Evolutionary conservation across 2,797 vertebrate genomes (phyloP).

Genomic region (Sciurus vulgaris): DNA sequence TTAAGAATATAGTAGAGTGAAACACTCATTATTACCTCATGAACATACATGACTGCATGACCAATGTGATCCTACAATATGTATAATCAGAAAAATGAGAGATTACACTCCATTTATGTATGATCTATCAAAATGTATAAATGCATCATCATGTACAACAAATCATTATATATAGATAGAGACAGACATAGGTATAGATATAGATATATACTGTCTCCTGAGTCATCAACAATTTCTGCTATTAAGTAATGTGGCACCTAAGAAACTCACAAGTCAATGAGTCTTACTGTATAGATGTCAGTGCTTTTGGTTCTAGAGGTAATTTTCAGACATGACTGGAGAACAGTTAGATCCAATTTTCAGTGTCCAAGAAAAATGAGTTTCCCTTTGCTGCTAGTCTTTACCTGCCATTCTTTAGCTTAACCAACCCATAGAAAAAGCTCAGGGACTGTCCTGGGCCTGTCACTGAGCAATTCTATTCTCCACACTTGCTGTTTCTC

Average conservation of each 20-base stretch:
- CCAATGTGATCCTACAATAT: no score
- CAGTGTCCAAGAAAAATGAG: slow-evolving; percentile 30
- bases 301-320: neutral
- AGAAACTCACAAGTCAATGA: slow-evolving; percentile 17
- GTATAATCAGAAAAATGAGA: no score
- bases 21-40: no score
- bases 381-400: neutral
- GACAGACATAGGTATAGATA: no score
- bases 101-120: no score
- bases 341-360: neutral
- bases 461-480: neutral
- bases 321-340: neutral
- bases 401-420: slow-evolving; percentile 8
- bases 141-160: no score
- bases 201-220: neutral
- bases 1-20: neutral
- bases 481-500: neutral
- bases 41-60: no score
- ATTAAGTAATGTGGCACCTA: neutral
- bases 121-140: no score
- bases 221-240: neutral
- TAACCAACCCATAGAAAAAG: neutral
- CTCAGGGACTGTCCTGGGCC: neutral
- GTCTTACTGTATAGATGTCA: neutral
- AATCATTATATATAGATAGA: no score